Evolutionary conservation across 2,888 invertebrate species (phyloP).

Genomic region (Eulithis testata): DNA sequence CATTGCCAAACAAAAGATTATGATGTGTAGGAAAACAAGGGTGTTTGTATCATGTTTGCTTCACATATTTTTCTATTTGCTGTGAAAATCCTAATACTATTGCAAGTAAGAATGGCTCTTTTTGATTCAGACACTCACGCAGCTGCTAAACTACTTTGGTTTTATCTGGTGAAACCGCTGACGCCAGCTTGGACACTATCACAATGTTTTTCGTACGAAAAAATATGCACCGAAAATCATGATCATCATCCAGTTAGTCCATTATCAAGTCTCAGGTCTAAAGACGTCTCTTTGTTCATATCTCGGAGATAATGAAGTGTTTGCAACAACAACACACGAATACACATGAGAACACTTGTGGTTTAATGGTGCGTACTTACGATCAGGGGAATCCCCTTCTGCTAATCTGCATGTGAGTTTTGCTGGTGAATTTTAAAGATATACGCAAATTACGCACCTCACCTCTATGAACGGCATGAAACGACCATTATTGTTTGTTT

Average conservation of each 20-base stretch:
- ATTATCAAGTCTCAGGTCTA: too few relatives aligned
- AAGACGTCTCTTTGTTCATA: neutral
- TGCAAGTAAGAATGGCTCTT: too few relatives aligned
- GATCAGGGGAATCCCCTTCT: constrained; percentile 37
- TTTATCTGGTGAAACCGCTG: too few relatives aligned
- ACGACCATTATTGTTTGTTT: too few relatives aligned
- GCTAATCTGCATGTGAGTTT: constrained; percentile 36
- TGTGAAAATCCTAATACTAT: constrained; percentile 47
- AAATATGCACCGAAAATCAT: too few relatives aligned
- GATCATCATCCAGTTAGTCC: too few relatives aligned
- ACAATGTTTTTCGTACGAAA: too few relatives aligned
- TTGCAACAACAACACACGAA: constrained; percentile 15
- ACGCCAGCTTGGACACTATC: too few relatives aligned
- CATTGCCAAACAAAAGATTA: constrained; percentile 68
- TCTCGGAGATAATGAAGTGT: neutral
- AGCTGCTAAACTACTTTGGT: too few relatives aligned
- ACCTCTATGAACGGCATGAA: too few relatives aligned
- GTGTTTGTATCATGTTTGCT: constrained; percentile 68
- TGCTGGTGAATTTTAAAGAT: neutral
- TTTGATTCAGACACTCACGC: too few relatives aligned
- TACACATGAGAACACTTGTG: constrained; percentile 40
- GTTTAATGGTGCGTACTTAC: constrained; percentile 50
- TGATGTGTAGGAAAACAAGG: constrained; percentile 72
- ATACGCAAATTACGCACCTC: neutral
- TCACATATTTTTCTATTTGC: constrained; percentile 51